Base-by-base conservation (phyloP, 2,888 invertebrate genomes). In the Drepanosiphum platanoidis region DNA sequence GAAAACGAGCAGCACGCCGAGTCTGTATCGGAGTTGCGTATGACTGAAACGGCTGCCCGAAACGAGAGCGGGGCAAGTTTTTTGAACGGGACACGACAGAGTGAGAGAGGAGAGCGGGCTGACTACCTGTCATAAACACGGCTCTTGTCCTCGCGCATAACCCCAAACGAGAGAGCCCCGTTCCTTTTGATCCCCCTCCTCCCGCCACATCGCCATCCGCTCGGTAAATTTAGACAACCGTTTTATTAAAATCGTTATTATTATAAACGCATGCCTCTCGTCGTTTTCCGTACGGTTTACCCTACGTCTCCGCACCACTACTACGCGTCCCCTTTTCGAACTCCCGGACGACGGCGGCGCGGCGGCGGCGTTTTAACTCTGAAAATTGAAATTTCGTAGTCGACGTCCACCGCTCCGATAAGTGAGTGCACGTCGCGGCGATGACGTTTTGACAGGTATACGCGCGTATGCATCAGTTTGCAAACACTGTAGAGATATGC, bases 101-200 rank as follows among this genome's bases (percentile, higher is more conserved):
- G n/a, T n/a, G n/a, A n/a, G n/a, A n/a, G n/a, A n/a, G 66, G 66
- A 8, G 46, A 18, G 32, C 64, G 68, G 34, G 52, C 27, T 3
- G 27, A 71, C 3, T 74, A 83, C 82, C 82, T 83, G 82, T 83
- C 82, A 83, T 30, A 27, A 83, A 83, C 82, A 83, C 74, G 27
- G 61, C 71, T 42, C 36, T 58, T 81, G 36, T 72, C 34, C 42
- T 64, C 46, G 68, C 30, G 8, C 68, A 71, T 34, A n/a, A 64
- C 74, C 82, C 82, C 34, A 42, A n/a, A 74, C 39, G 61, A 61
- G 18, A 32, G 1, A n/a, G n/a, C n/a, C n/a, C 71, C 32, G 74
- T 74, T 83, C 74, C 74, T 64, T 83, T 74, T 83, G 82, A 83
- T 83, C 82, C 39, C 58, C 71, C 64, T 18, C 64, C 72, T 18